A percentile compares a stretch with the other conserved stretches of the same genome.
These are phyloP conservation scores for Morone chrysops DNA, from an alignment of 2,113 vertebrate species.

Conservation along the genomic window DNA sequence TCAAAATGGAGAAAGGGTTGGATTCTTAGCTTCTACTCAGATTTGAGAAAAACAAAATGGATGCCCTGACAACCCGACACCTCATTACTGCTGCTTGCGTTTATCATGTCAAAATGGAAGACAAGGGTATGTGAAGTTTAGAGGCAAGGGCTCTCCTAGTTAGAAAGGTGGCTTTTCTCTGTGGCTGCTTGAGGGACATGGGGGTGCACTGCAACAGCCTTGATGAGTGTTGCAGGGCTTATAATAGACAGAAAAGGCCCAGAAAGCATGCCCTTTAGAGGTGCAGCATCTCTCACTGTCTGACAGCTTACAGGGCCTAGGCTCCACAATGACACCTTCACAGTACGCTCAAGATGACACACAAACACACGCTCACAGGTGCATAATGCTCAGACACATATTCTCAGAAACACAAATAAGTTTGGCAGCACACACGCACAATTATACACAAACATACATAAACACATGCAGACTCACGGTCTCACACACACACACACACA, in stretches of 20 bases:
- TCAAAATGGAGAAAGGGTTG: slow-evolving; percentile 44
- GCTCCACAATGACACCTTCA: slow-evolving; percentile 81
- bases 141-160: slow-evolving; percentile 75
- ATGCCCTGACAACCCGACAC: slow-evolving; percentile 70
- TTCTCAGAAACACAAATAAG: slow-evolving; percentile 66
- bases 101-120: slow-evolving; percentile 78
- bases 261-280: slow-evolving; percentile 81
- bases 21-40: slow-evolving; percentile 45
- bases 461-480: background rate
- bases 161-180: slow-evolving; percentile 76
- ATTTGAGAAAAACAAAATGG: slow-evolving; percentile 77
- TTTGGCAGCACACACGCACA: slow-evolving; percentile 53
- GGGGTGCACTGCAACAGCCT: slow-evolving; percentile 75
- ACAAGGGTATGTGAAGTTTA: slow-evolving; percentile 78
- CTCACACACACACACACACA: background rate
- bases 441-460: slow-evolving; percentile 25
- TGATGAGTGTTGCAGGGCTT: slow-evolving; percentile 81
- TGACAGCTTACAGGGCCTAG: slow-evolving; percentile 81
- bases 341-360: slow-evolving; percentile 72
- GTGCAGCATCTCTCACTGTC: slow-evolving; percentile 81
- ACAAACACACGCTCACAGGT: slow-evolving; percentile 71
- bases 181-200: slow-evolving; percentile 80
- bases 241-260: slow-evolving; percentile 82
- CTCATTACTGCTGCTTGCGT: slow-evolving; percentile 79
- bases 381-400: slow-evolving; percentile 62